Evolutionary conservation across 1,140 invertebrate genomes (phyloP).

Genomic region (Achroia grisella): DNA sequence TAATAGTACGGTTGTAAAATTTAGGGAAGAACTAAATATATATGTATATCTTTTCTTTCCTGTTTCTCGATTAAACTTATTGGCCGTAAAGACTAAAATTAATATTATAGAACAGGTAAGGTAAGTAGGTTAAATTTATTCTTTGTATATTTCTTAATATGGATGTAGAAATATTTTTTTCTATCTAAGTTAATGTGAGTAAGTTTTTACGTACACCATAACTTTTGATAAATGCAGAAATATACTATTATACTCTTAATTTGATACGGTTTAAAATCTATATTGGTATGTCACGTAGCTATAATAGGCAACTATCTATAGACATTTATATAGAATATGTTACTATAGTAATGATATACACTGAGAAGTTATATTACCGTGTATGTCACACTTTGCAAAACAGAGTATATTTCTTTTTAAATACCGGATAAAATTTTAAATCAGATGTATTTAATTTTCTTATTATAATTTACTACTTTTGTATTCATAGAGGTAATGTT

Average conservation of each 20-base stretch:
- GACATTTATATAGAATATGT: slow-evolving; percentile 9
- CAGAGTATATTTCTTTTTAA: slow-evolving; percentile 9
- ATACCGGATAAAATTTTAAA: slow-evolving; percentile 23
- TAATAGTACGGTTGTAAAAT: too few relatives aligned
- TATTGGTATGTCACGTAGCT: slow-evolving; percentile 19
- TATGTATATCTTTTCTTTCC: too few relatives aligned
- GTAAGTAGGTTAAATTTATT: too few relatives aligned
- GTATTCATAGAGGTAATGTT: slow-evolving; percentile 61
- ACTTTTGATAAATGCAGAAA: neutral
- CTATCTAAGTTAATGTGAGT: too few relatives aligned
- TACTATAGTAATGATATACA: slow-evolving; percentile 8
- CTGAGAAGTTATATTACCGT: slow-evolving; percentile 5
- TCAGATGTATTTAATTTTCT: slow-evolving; percentile 2
- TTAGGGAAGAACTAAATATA: slow-evolving; percentile 17
- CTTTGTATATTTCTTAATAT: too few relatives aligned
- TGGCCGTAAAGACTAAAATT: neutral
- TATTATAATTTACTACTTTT: slow-evolving; percentile 61
- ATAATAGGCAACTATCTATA: slow-evolving; percentile 1
- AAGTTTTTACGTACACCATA: too few relatives aligned
- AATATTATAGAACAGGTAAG: neutral
- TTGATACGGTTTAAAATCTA: neutral
- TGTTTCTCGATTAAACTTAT: too few relatives aligned
- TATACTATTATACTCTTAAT: slow-evolving; percentile 7
- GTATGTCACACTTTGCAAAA: slow-evolving; percentile 16
- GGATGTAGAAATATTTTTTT: too few relatives aligned